Conservation (phyloP, 2,888 invertebrate species). For the Graphium colonna region DNA sequence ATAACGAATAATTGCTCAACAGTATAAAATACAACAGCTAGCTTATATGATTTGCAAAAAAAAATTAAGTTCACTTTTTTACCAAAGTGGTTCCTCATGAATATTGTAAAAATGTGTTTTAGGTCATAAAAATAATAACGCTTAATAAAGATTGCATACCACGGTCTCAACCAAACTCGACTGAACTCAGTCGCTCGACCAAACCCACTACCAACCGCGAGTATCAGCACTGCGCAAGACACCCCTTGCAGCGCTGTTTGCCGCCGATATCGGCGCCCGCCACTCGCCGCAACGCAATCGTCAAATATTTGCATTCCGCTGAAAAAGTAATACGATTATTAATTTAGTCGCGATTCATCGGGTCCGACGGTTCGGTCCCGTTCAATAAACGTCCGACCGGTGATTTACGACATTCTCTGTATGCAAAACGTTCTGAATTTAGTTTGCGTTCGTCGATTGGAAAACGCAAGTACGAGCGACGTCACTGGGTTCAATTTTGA, state of each 20-base stretch:
- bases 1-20: no score
- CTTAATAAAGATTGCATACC: no score
- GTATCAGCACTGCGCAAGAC: constrained; percentile 9
- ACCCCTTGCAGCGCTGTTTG: constrained; percentile 13
- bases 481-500: neutral
- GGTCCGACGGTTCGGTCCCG: constrained; percentile 48
- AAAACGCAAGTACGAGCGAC: constrained; percentile 31
- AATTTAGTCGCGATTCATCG: constrained; percentile 73
- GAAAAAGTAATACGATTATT: constrained; percentile 79
- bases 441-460: constrained; percentile 45
- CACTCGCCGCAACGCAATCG: constrained; percentile 69
- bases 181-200: no score
- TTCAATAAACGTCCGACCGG: constrained; percentile 45
- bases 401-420: constrained; percentile 56
- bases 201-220: no score
- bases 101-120: no score
- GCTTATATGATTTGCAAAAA: no score
- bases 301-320: constrained; percentile 76
- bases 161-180: no score
- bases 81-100: no score
- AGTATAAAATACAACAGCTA: no score
- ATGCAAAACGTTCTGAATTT: constrained; percentile 53
- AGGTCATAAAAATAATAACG: no score
- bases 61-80: no score
- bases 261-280: constrained; percentile 43